Conservation (phyloP, 2,797 vertebrate genomes). For the Aplochiton taeniatus region DNA sequence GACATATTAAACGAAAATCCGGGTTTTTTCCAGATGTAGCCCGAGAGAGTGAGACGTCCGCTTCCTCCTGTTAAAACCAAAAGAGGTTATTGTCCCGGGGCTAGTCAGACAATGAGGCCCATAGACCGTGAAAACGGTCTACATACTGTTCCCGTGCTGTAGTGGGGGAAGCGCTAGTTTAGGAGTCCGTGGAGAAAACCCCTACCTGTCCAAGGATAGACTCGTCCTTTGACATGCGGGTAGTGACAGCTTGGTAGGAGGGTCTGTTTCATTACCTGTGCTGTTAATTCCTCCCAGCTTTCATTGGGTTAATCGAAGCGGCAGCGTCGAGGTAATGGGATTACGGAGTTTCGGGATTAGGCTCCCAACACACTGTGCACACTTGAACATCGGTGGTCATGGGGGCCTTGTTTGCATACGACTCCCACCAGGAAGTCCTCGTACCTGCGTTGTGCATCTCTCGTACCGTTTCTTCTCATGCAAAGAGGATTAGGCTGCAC, state of each 20-base stretch:
- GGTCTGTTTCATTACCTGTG: conserved; percentile 51
- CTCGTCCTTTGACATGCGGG: conserved; percentile 18
- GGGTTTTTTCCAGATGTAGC: conserved; percentile 52
- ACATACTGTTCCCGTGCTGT: conserved; percentile 15
- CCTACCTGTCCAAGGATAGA: conserved; percentile 35
- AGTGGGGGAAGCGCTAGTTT: conserved; percentile 14
- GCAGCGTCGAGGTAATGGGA: conserved; percentile 61
- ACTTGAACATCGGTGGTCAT: conserved; percentile 52
- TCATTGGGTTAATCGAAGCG: conserved; percentile 63
- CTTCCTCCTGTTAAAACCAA: conserved; percentile 76
- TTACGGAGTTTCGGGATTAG: conserved; percentile 66
- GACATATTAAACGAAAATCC: conserved; percentile 82
- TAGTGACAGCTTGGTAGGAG: conserved; percentile 37
- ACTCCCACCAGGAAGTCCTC: conserved; percentile 42
- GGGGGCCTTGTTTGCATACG: conserved; percentile 57
- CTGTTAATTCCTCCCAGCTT: conserved; percentile 56
- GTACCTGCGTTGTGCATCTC: too few species aligned
- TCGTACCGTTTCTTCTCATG: conserved; percentile 36
- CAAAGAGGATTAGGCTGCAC: conserved; percentile 65
- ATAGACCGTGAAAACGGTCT: too few species aligned
- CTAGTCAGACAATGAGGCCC: conserved; percentile 56
- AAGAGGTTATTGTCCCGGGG: conserved; percentile 65
- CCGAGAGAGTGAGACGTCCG: conserved; percentile 52
- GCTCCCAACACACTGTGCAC: conserved; percentile 36
- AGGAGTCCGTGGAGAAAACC: too few species aligned